Base-by-base conservation (phyloP, 2,888 invertebrate species). In the Drosophila mimetica region DNA sequence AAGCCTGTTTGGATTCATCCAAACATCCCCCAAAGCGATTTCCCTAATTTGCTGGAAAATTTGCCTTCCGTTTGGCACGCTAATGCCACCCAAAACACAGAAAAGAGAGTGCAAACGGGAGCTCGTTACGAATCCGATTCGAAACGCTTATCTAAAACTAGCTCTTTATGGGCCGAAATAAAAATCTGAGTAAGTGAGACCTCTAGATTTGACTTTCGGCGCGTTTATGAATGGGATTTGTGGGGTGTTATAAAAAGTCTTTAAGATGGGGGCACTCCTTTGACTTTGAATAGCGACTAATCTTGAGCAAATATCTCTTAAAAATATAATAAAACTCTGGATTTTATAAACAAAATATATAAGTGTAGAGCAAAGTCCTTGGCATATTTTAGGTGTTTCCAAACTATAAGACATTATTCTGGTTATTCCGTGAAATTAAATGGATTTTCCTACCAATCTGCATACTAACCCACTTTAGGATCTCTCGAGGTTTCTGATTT, bases 141-240 rank as follows among this genome's bases (percentile, higher is more conserved):
- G 30, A 32, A 55, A 18, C 42, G 37, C 67, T 67, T 67, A 67
- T 67, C 66, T 55, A 16, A 25, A 50, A 44, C 16, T 18, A 32
- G 18, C 37, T 36, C 14, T 67, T 67, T 67, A 67, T 50, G 39
- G 44, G 28, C 37, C 37, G 18, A 46, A 44, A 57, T 67, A 67
- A 67, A 67, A 67, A 58, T 67, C 67, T 36, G 42, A 50, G 20
- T 41, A 11, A 30, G 36, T 18, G n/a, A 42, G 42, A 22, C 44
- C 44, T 46, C 22, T 32, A 32, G 37, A 44, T 52, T 52, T 46
- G 14, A 28, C 39, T 18, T 39, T 37, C 11, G n/a, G 22, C n/a
- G 8, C 18, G 22, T 46, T 64, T 63, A 63, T 63, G 51, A 64
- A 64, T 63, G 64, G 64, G 64, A 52, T 46, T 64, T 64, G 34